These are phyloP conservation scores for Serrognathus titanus DNA, from an alignment of 2,888 invertebrate genomes.

Conservation along the genomic window DNA sequence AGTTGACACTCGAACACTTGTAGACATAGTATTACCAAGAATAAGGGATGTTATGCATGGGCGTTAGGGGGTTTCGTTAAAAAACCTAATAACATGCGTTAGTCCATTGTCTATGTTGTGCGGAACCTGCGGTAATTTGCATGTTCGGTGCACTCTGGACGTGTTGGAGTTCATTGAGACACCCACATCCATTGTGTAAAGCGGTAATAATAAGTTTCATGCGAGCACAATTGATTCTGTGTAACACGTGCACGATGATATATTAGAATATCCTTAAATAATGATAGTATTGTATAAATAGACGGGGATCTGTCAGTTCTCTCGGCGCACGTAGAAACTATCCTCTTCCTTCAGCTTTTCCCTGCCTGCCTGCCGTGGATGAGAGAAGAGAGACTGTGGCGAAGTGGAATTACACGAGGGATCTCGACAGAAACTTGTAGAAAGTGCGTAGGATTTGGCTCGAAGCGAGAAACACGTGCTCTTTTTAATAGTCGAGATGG, in stretches of 20 bases:
- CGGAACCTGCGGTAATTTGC: constrained; percentile 29
- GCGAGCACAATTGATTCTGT: constrained; percentile 46
- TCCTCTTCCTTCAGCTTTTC: constrained; percentile 5
- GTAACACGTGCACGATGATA: constrained; percentile 48
- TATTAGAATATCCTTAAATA: constrained; percentile 48
- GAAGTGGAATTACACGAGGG: not conserved
- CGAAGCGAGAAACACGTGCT: constrained; percentile 27
- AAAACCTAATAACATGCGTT: constrained; percentile 32
- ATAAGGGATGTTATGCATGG: constrained; percentile 11
- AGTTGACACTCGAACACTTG: no score
- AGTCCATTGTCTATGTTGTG: constrained; percentile 32
- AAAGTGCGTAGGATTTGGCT: constrained; percentile 28
- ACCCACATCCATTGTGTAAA: constrained; percentile 44
- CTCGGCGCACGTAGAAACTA: constrained; percentile 6
- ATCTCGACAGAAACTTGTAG: constrained; percentile 8
- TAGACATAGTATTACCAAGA: no score
- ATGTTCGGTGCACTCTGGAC: constrained; percentile 34
- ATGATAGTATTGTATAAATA: constrained; percentile 40
- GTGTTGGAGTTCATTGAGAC: constrained; percentile 46
- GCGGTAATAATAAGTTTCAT: constrained; percentile 40
- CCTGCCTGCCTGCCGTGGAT: not conserved
- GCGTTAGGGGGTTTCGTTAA: constrained; percentile 16
- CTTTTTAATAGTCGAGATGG: constrained; percentile 25
- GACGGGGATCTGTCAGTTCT: constrained; percentile 17
- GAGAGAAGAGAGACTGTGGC: not conserved